phyloP scores from a whole-genome alignment of 2,888 invertebrate genomes.

The Biston stratarius region DNA sequence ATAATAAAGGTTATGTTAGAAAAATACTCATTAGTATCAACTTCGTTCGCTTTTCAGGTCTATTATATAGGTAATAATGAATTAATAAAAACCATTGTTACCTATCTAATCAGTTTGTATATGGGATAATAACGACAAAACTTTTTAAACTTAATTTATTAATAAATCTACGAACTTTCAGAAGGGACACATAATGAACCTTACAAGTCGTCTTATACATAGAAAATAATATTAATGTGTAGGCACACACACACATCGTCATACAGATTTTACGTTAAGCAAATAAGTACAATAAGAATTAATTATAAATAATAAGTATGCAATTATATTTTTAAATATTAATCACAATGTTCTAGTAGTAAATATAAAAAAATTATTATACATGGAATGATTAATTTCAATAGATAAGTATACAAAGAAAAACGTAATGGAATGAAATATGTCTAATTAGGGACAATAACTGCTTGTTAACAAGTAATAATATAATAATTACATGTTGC shows the following conservation, averaged over 20 bases:
- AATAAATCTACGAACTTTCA: constrained; percentile 75
- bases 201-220: constrained; percentile 66
- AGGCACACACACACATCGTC: not conserved
- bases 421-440: constrained; percentile 1
- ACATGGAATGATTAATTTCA: constrained; percentile 73
- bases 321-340: constrained; percentile 48
- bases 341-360: constrained; percentile 72
- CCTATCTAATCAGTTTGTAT: not conserved
- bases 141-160: constrained; percentile 28
- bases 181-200: constrained; percentile 72
- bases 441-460: not conserved
- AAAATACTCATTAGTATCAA: too few relatives aligned
- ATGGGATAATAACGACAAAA: not conserved
- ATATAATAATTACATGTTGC: not conserved
- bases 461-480: not conserved
- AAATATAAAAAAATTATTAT: constrained; percentile 62
- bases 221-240: constrained; percentile 46
- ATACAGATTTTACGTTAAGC: not conserved
- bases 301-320: not conserved
- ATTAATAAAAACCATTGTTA: too few relatives aligned
- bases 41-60: too few relatives aligned
- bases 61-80: too few relatives aligned
- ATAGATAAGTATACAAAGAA: constrained; percentile 55
- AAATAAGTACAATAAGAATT: not conserved
- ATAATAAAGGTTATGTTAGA: too few relatives aligned